Evolutionary conservation across 2,888 invertebrate species (phyloP).

Genomic region (Dynastes maya): DNA sequence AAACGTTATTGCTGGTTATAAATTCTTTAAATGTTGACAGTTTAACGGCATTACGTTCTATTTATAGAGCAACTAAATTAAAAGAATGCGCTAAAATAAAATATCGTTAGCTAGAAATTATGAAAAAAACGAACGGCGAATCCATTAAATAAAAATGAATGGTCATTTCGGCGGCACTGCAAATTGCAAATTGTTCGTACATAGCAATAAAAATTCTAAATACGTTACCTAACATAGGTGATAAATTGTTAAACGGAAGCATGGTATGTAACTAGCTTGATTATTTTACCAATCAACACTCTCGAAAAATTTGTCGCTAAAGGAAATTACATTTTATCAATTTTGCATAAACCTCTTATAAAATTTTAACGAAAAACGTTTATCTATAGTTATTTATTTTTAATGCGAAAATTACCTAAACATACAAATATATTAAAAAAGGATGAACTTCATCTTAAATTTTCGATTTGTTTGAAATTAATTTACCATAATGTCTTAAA

Average conservation of each 20-base stretch:
- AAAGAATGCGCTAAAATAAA: slow-evolving; percentile 14
- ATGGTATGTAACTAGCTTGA: background rate
- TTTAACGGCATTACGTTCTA: slow-evolving; percentile 14
- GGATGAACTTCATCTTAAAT: no score
- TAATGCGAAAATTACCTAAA: no score
- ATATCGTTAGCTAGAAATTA: background rate
- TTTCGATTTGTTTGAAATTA: no score
- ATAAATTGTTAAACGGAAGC: background rate
- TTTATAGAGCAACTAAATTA: slow-evolving; percentile 27
- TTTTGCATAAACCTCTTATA: no score
- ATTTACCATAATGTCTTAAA: no score
- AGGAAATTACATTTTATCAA: no score
- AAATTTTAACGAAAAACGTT: no score
- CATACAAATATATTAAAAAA: no score
- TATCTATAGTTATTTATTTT: no score
- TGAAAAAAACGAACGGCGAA: background rate
- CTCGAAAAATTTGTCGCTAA: background rate
- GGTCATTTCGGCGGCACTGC: slow-evolving; percentile 9
- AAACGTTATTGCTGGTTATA: slow-evolving; percentile 38
- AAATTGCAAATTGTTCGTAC: background rate
- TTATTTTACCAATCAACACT: background rate
- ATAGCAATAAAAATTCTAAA: background rate
- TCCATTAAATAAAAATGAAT: slow-evolving; percentile 12
- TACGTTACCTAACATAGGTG: background rate
- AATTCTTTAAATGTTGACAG: slow-evolving; percentile 37